Evolutionary conservation across 2,113 vertebrate species (phyloP), one percentile per base, ranked within the genome.

Genomic region (Colaptes auratus): DNA sequence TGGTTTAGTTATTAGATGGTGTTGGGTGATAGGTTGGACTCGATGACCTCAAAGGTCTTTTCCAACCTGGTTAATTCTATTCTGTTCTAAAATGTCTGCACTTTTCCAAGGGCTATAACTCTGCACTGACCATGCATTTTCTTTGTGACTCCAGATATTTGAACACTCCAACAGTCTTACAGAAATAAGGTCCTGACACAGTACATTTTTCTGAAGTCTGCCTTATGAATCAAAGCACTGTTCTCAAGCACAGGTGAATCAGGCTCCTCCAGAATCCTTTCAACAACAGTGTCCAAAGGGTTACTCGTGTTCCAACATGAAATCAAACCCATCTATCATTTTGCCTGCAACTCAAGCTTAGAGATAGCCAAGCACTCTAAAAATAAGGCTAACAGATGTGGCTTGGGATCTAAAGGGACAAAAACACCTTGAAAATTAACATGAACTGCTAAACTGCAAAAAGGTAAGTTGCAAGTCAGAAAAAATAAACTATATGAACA

Each of bases 311-410:
- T 95, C 48, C 73, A 78, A 82, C 19, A 23, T 5, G 19, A 93
- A 92, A 78, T 84, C 65, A 89, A 88, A 90, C 27, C 7, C 35
- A 90, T 74, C 58, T 74, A 91, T 84, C 48, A 72, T 69, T 91
- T 53, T 78, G 50, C 61, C 74, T 72, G 19, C 87, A 92, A 61
- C 44, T 89, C 63, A 82, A 87, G 74, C 78, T 93, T 59, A 67
- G 61, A 89, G 36, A 50, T 78, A 81, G 52, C 28, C 0, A 5
- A 92, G 73, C 18, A 89, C 25, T 84, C 66, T 61, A 89, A 86
- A 93, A 90, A 80, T 74, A 67, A 69, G 39, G 70, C 53, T 72
- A 89, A 87, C 58, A 91, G 66, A 87, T 50, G 59, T 72, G 53
- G 21, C 71, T 87, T 61, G 55, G 33, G 63, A 87, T 89, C 36